These are phyloP conservation scores for Protophormia terraenovae DNA, from an alignment of 2,888 invertebrate genomes.

Conservation along the genomic window DNA sequence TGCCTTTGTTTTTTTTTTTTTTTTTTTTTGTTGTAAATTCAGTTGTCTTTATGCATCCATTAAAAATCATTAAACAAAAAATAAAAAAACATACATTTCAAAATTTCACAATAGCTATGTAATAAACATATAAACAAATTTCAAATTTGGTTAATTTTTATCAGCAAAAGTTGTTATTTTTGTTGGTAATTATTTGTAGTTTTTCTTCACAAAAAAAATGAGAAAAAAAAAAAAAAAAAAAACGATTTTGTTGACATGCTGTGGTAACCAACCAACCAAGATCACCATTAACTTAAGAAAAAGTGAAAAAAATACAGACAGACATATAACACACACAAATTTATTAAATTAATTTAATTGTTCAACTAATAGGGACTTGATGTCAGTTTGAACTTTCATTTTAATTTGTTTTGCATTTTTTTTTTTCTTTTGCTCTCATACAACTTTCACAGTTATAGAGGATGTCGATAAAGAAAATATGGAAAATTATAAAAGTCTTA, in stretches of 20 bases:
- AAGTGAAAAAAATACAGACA: not conserved
- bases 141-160: conserved; percentile 49
- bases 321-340: not conserved
- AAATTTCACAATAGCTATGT: conserved; percentile 44
- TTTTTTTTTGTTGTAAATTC: not conserved
- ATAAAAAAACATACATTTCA: not conserved
- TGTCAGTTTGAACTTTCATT: conserved; percentile 54
- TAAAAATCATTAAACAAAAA: conserved; percentile 47
- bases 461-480: not conserved
- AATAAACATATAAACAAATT: not conserved
- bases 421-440: not conserved
- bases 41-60: conserved; percentile 42
- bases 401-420: not conserved
- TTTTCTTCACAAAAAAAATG: not conserved
- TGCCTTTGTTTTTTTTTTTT: not conserved
- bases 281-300: not conserved
- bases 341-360: conserved; percentile 61
- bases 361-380: conserved; percentile 53
- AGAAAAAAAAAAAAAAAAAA: no score
- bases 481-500: no score
- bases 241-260: conserved; percentile 54
- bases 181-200: not conserved
- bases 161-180: conserved; percentile 32
- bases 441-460: not conserved
- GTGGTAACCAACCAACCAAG: not conserved